Evolutionary conservation across 2,888 invertebrate species (phyloP).

Genomic region (Cheilosia scutellata): DNA sequence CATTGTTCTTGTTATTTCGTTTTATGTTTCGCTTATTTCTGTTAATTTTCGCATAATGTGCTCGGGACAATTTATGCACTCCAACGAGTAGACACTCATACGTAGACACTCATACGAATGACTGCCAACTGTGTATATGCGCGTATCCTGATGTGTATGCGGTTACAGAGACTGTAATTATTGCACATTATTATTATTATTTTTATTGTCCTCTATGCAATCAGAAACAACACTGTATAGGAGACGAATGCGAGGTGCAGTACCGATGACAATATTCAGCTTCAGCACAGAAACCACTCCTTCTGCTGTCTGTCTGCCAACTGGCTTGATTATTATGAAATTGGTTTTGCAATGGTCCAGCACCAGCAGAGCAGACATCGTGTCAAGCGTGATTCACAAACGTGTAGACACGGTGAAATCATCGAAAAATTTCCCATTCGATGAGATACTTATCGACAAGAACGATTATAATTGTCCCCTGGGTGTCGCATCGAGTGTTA

Average conservation of each 20-base stretch:
- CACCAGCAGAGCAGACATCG: conserved; percentile 36
- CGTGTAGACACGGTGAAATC: conserved; percentile 69
- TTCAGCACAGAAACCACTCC: conserved; percentile 13
- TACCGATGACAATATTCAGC: conserved; percentile 17
- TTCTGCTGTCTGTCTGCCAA: conserved; percentile 19
- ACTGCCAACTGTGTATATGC: conserved; percentile 13
- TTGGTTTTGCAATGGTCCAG: conserved; percentile 48
- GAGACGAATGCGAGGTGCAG: conserved; percentile 36
- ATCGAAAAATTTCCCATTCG: conserved; percentile 62
- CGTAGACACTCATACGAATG: conserved; percentile 1
- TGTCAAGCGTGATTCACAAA: conserved; percentile 69
- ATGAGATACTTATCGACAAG: conserved; percentile 71
- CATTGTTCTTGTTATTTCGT: conserved; percentile 11
- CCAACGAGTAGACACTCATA: neutral
- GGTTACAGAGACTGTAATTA: conserved; percentile 57
- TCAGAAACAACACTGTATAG: neutral
- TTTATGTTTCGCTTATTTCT: conserved; percentile 46
- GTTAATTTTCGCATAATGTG: conserved; percentile 68
- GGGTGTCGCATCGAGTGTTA: conserved; percentile 57
- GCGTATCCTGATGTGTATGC: conserved; percentile 41
- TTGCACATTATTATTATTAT: conserved; percentile 71
- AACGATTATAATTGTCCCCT: conserved; percentile 68
- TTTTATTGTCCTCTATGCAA: conserved; percentile 48
- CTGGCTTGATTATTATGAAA: conserved; percentile 63
- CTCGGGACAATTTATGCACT: conserved; percentile 57